phyloP scores from a whole-genome alignment of 2,888 invertebrate genomes.

The Tiliacea citrago region DNA sequence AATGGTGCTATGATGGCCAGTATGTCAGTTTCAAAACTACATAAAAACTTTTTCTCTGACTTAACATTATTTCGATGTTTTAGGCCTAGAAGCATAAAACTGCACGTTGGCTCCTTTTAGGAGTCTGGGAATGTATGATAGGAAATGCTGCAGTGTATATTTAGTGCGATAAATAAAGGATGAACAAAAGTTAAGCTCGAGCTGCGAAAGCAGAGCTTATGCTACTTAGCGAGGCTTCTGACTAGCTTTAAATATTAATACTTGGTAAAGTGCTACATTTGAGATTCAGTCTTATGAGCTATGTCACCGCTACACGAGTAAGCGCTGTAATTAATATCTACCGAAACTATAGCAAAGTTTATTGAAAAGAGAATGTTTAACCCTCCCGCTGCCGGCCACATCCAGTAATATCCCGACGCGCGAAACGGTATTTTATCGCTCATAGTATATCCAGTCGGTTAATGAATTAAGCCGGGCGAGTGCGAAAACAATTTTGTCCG shows the following conservation, averaged over 20 bases:
- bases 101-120: no score
- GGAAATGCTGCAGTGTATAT: background rate
- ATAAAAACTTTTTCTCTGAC: no score
- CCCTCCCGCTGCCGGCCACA: slow-evolving; percentile 34
- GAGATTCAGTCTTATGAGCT: slow-evolving; percentile 4
- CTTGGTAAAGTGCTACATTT: slow-evolving; percentile 30
- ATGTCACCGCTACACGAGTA: background rate
- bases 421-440: slow-evolving; percentile 70
- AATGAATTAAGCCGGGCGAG: slow-evolving; percentile 84
- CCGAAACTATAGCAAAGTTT: slow-evolving; percentile 25
- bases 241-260: slow-evolving; percentile 42
- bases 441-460: slow-evolving; percentile 80
- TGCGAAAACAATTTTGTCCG: slow-evolving; percentile 86
- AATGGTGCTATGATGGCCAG: no score
- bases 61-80: no score
- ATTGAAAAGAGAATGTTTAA: slow-evolving; percentile 45
- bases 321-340: slow-evolving; percentile 5
- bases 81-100: no score
- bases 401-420: slow-evolving; percentile 51
- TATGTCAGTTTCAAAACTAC: no score
- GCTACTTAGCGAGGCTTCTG: slow-evolving; percentile 12
- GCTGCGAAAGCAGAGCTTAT: slow-evolving; percentile 1
- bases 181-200: slow-evolving; percentile 10
- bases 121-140: background rate
- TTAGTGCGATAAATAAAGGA: slow-evolving; percentile 27